These are phyloP conservation scores for Petrocephalus schoutedeni DNA, from an alignment of 2,797 vertebrate genomes.

Conservation along the genomic window DNA sequence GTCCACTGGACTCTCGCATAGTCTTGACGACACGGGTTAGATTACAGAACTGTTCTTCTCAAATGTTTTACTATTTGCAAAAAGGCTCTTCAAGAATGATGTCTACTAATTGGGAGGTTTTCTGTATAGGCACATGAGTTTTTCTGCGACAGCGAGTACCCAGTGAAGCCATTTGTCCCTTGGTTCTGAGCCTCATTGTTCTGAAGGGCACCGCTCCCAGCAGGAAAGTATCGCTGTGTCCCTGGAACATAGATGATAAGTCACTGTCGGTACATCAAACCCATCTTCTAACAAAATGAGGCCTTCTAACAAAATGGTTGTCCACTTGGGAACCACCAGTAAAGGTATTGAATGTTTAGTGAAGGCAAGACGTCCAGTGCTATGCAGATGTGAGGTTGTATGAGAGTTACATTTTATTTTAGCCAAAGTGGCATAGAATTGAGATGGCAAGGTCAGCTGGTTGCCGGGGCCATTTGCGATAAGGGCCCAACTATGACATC, in stretches of 20 bases:
- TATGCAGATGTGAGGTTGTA: not conserved
- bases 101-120: not conserved
- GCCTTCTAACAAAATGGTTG: not conserved
- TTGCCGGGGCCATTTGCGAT: not conserved
- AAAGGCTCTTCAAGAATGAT: not conserved
- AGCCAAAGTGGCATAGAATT: not conserved
- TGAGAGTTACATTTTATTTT: not conserved
- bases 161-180: not conserved
- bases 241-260: not conserved
- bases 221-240: not conserved
- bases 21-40: not conserved
- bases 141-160: not conserved
- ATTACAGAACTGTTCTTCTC: not conserved
- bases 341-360: slow-evolving; percentile 2
- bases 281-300: not conserved
- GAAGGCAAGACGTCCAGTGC: not conserved
- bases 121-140: not conserved
- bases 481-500: not conserved
- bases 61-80: not conserved
- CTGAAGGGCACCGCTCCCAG: not conserved
- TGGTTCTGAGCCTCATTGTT: not conserved
- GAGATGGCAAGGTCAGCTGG: not conserved
- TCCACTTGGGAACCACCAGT: not conserved
- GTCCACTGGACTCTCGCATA: not conserved
- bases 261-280: not conserved